Base-by-base conservation (phyloP, 2,797 vertebrate genomes). In the Malurus leucopterus region DNA sequence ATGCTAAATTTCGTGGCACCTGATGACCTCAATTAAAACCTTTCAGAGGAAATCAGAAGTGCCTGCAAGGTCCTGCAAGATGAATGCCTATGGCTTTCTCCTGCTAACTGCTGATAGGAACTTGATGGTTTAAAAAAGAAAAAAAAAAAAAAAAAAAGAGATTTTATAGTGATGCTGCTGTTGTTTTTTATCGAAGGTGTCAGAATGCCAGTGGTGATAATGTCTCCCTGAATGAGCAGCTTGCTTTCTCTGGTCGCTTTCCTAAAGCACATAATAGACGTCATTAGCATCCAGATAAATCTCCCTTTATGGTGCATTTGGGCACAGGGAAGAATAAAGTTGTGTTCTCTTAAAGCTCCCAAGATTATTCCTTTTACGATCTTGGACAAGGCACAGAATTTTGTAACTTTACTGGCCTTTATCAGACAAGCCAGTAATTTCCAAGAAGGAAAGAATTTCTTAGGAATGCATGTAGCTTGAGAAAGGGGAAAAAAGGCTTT, bases 1-100 rank as follows among this genome's bases (percentile, higher is more conserved):
- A 93, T 89, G 75, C 63, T 92, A 59, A 93, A 93, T 84, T 92
- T 91, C 83, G 85, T 46, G 55, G 68, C 80, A 70, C 63, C 27
- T 77, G 88, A 78, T 69, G 93, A 84, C 75, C 76, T 95, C 94
- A 95, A 94, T 94, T 95, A 95, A 95, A 95, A 91, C 75, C 90
- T 91, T 54, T 67, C 55, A 74, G 51, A 44, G 67, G 50, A 72
- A 91, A 90, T 81, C 70, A 71, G 63, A 91, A 84, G 61, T 87
- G 44, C 85, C 89, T 77, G 57, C 47, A 55, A 94, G 63, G 72
- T 91, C 29, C 64, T 93, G 17, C 32, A 92, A 95, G 76, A 95
- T 64, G 51, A 95, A 94, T 68, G 41, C 44, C 63, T 47, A 46
- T 29, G 27, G 38, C 27, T 94, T 94, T 94, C 30, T 93, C 21